phyloP scores from a whole-genome alignment of 1,140 invertebrate species.

The Solen grandis region DNA sequence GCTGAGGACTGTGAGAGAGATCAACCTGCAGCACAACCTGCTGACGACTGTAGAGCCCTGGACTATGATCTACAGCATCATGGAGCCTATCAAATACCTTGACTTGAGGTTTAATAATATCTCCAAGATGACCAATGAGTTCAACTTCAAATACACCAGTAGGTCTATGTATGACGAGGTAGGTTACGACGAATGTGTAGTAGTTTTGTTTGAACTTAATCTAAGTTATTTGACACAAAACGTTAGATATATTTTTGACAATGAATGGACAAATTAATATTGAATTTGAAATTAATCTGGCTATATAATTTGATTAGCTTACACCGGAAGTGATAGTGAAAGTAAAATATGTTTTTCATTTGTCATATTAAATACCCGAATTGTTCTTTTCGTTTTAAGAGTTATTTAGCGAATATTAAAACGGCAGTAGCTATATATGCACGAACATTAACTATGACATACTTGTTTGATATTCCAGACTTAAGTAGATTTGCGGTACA shows the following conservation, averaged over 20 bases:
- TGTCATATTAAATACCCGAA: neutral
- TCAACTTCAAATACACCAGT: constrained; percentile 57
- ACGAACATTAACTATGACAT: neutral
- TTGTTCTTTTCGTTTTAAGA: neutral
- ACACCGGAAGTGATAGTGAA: no score
- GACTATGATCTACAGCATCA: neutral
- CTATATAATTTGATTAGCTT: neutral
- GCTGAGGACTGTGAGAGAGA: neutral
- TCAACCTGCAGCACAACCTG: constrained; percentile 19
- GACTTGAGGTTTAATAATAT: constrained; percentile 48
- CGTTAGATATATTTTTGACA: no score
- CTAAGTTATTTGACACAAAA: neutral
- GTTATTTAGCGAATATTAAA: neutral
- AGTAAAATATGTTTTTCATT: neutral
- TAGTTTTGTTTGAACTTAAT: neutral
- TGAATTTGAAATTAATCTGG: no score
- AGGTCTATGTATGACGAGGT: constrained; percentile 15
- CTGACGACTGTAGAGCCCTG: constrained; percentile 39
- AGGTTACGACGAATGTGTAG: neutral
- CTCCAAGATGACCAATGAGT: constrained; percentile 55
- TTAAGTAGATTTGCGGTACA: constrained; percentile 21
- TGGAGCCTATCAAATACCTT: neutral
- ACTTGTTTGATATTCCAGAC: constrained; percentile 4
- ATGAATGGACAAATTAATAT: no score
- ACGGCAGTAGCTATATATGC: neutral